Evolutionary conservation across 2,113 vertebrate species (phyloP).

Genomic region (Centropristis striata): DNA sequence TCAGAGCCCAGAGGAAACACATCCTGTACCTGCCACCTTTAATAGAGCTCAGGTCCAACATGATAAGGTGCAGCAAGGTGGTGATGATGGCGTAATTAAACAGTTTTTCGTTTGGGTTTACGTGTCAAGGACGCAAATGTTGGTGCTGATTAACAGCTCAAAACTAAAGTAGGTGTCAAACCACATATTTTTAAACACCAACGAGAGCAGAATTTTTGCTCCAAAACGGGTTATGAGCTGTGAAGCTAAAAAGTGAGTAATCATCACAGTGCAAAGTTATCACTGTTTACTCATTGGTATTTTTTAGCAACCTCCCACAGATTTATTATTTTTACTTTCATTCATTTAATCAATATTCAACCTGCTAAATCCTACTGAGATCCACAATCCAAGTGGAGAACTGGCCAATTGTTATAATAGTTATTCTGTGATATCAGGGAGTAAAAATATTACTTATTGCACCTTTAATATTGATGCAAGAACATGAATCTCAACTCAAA

Average conservation of each 20-base stretch:
- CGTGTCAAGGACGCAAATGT: neutral
- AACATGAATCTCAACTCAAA: neutral
- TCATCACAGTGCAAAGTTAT: slow-evolving; percentile 22
- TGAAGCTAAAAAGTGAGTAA: slow-evolving; percentile 20
- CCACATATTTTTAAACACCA: neutral
- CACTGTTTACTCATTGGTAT: slow-evolving; percentile 28
- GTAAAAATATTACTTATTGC: neutral
- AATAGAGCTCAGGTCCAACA: neutral
- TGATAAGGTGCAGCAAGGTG: neutral
- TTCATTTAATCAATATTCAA: no score
- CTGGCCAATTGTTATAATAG: no score
- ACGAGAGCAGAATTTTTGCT: neutral
- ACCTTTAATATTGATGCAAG: neutral
- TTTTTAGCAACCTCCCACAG: slow-evolving; percentile 37
- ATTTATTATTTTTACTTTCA: neutral
- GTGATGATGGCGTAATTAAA: neutral
- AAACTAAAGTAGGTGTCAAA: neutral
- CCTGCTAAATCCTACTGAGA: no score
- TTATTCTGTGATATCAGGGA: neutral
- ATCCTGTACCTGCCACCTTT: neutral
- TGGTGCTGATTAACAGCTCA: neutral
- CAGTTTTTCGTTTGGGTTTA: neutral
- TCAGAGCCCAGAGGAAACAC: slow-evolving; percentile 5
- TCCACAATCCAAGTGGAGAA: no score
- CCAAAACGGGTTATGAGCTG: neutral